phyloP scores from a whole-genome alignment of 2,113 vertebrate species.

The Falcunculus frontatus region DNA sequence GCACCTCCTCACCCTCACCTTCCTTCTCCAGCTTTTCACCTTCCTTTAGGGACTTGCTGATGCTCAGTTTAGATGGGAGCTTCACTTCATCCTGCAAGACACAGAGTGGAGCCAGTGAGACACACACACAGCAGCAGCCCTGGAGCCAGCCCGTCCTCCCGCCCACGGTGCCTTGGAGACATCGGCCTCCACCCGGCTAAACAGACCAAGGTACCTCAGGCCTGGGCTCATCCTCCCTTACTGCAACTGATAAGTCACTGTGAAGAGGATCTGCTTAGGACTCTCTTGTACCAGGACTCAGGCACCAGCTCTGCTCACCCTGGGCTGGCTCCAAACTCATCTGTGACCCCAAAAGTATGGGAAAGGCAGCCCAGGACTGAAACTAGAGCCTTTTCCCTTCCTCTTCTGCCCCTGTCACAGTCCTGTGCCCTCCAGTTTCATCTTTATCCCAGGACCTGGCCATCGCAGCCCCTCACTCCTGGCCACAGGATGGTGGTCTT shows the following conservation, averaged over 20 bases:
- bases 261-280: background rate
- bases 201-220: background rate
- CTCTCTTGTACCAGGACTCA: background rate
- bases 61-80: constrained; percentile 83
- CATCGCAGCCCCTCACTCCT: accelerated
- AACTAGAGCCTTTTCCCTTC: background rate
- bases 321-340: background rate
- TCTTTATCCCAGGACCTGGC: background rate
- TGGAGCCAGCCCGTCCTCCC: background rate
- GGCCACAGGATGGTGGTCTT: background rate
- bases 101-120: constrained; percentile 35
- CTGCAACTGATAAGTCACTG: background rate
- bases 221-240: background rate
- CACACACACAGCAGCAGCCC: background rate
- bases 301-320: background rate
- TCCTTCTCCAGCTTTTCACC: constrained; percentile 74
- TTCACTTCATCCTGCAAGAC: constrained; percentile 88
- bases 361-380: background rate
- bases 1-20: constrained; percentile 71
- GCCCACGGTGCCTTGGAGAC: background rate
- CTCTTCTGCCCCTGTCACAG: background rate
- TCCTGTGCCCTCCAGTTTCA: background rate
- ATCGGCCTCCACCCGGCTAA: background rate
- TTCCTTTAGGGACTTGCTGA: constrained; percentile 83
- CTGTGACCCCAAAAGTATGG: accelerated